Conservation (phyloP, 2,797 vertebrate species). For the Channallabes apus region DNA sequence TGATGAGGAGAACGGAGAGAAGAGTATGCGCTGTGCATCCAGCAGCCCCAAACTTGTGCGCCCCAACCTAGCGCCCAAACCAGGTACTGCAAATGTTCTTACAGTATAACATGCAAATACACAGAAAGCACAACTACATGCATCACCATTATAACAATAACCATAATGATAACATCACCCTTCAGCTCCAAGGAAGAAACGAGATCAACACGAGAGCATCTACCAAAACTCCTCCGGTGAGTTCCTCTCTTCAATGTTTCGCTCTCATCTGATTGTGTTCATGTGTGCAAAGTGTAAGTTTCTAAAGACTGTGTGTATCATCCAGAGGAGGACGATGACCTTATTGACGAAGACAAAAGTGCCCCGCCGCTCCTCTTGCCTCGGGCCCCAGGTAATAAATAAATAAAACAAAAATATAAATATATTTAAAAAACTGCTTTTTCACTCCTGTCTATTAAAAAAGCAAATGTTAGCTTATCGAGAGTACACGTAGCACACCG, state of each 20-base stretch:
- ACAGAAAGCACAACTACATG: background rate
- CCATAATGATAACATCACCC: background rate
- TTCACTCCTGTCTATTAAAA: background rate
- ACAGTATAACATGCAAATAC: background rate
- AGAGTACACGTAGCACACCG: too few species aligned
- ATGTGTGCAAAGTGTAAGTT: background rate
- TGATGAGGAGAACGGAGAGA: conserved; percentile 79
- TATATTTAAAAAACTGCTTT: background rate
- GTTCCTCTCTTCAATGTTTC: conserved; percentile 21
- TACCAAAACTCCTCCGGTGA: conserved; percentile 61
- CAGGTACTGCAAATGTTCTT: conserved; percentile 59
- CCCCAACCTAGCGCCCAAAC: conserved; percentile 50
- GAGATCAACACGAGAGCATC: background rate
- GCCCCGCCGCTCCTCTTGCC: background rate
- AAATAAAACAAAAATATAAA: background rate
- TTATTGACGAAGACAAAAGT: background rate
- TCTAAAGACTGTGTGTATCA: conserved; percentile 39
- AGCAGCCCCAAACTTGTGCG: background rate
- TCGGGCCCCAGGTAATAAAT: conserved; percentile 33
- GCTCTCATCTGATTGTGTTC: background rate
- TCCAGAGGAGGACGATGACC: conserved; percentile 45
- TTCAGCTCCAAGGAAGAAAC: background rate
- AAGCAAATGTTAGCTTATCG: background rate
- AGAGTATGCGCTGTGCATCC: conserved; percentile 31
- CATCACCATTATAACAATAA: background rate